phyloP scores from a whole-genome alignment of 1,140 invertebrate genomes.

The Anastatus disparis region DNA sequence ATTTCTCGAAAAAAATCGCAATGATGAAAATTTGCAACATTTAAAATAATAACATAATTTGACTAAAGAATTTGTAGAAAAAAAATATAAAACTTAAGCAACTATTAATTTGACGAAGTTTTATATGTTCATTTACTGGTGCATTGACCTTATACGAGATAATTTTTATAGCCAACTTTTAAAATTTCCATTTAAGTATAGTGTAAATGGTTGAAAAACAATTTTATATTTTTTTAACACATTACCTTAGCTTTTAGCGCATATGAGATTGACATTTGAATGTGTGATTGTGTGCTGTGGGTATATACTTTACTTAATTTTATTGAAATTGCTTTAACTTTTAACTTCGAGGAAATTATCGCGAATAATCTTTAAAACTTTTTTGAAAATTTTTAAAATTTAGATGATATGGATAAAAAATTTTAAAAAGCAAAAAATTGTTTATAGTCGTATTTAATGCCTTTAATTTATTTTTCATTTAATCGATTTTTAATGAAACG shows the following conservation, averaged over 20 bases:
- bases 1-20: too few relatives aligned
- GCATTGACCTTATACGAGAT: constrained; percentile 15
- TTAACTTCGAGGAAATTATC: not conserved
- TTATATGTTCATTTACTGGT: constrained; percentile 26
- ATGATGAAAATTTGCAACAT: too few relatives aligned
- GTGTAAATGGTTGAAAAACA: not conserved
- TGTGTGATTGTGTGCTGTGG: constrained; percentile 16
- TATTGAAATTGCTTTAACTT: not conserved
- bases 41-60: too few relatives aligned
- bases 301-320: not conserved
- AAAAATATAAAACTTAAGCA: not conserved
- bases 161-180: constrained; percentile 13
- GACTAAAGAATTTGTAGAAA: too few relatives aligned
- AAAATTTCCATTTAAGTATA: constrained; percentile 15
- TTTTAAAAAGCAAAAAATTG: too few relatives aligned
- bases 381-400: not conserved
- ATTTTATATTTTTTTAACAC: constrained; percentile 25
- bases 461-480: too few relatives aligned
- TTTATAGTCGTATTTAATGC: too few relatives aligned
- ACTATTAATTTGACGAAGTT: not conserved
- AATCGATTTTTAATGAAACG: too few relatives aligned
- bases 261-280: constrained; percentile 12
- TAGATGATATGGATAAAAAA: not conserved
- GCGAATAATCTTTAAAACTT: not conserved
- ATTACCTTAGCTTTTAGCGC: constrained; percentile 14